Conservation (phyloP, 2,888 invertebrate genomes). For the Fabriciana adippe region DNA sequence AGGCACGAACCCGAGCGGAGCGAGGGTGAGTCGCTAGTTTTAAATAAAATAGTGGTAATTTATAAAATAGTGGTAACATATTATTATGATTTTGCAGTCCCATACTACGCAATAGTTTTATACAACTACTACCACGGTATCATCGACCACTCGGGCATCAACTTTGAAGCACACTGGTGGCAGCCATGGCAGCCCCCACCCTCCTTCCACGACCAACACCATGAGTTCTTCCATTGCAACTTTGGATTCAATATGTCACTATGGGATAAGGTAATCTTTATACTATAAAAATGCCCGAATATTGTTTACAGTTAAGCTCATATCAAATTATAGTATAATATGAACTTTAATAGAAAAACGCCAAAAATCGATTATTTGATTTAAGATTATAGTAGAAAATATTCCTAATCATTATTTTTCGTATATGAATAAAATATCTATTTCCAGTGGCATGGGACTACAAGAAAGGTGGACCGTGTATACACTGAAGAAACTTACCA, state of each 20-base stretch:
- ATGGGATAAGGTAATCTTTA: conserved; percentile 84
- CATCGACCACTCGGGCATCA: conserved; percentile 88
- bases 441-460: conserved; percentile 85
- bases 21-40: too few relatives aligned
- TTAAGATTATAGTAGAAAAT: too few relatives aligned
- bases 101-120: conserved; percentile 63
- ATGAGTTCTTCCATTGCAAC: conserved; percentile 90
- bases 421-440: background rate
- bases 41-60: background rate
- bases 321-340: too few relatives aligned
- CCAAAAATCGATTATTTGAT: too few relatives aligned
- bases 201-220: conserved; percentile 89
- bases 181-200: conserved; percentile 89
- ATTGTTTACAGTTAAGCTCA: too few relatives aligned
- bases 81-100: conserved; percentile 48
- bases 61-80: background rate
- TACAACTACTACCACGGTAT: conserved; percentile 87
- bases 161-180: conserved; percentile 88
- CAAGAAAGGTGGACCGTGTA: conserved; percentile 82
- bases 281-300: background rate
- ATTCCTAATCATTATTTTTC: too few relatives aligned
- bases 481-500: conserved; percentile 87
- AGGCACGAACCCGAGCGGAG: too few relatives aligned
- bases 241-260: conserved; percentile 87
- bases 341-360: too few relatives aligned